phyloP scores from a whole-genome alignment of 2,888 invertebrate species.

The Scaeva pyrastri region DNA sequence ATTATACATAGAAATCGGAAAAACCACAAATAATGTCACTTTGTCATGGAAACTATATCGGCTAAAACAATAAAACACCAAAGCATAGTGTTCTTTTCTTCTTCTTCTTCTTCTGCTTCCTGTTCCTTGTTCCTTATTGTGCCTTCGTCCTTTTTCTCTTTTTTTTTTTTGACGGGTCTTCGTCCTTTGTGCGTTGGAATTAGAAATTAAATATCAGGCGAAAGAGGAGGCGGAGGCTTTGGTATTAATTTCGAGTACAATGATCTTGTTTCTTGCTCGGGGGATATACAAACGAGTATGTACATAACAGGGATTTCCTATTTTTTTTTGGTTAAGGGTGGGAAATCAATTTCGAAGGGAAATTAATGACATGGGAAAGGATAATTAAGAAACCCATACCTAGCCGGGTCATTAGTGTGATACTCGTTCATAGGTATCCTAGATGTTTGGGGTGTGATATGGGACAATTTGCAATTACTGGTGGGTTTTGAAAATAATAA shows the following conservation, averaged over 20 bases:
- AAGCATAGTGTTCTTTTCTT: slow-evolving; percentile 23
- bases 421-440: not conserved
- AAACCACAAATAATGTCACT: slow-evolving; percentile 48
- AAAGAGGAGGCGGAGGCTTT: not conserved
- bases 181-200: slow-evolving; percentile 50
- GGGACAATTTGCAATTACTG: slow-evolving; percentile 28
- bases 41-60: slow-evolving; percentile 67
- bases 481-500: not conserved
- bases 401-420: slow-evolving; percentile 51
- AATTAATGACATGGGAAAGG: slow-evolving; percentile 69
- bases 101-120: not conserved
- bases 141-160: slow-evolving; percentile 18
- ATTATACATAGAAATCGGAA: slow-evolving; percentile 46
- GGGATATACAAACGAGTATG: slow-evolving; percentile 20
- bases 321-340: slow-evolving; percentile 24
- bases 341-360: slow-evolving; percentile 64
- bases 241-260: slow-evolving; percentile 62
- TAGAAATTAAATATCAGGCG: not conserved
- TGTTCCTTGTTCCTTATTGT: not conserved
- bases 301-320: slow-evolving; percentile 55
- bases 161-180: slow-evolving; percentile 38
- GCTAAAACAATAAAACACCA: slow-evolving; percentile 63
- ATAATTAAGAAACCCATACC: slow-evolving; percentile 55
- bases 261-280: slow-evolving; percentile 56
- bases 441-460: not conserved